Conservation (phyloP, 2,797 vertebrate genomes). For the Megaceryle alcyon region DNA sequence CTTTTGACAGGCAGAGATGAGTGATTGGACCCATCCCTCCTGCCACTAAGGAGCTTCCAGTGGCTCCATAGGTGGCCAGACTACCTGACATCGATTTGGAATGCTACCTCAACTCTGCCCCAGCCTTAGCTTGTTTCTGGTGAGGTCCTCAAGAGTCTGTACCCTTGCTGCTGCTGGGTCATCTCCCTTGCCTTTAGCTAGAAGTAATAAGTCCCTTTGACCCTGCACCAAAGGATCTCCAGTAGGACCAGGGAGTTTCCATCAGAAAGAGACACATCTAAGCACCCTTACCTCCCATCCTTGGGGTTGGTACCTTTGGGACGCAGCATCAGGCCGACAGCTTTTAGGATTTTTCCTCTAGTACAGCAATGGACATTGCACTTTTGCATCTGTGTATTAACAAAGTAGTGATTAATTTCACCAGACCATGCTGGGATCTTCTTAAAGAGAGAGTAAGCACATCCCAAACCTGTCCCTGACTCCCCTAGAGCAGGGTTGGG, state of each 20-base stretch:
- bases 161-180: neutral
- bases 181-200: neutral
- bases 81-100: fast-evolving
- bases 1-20: constrained; percentile 58
- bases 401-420: constrained; percentile 66
- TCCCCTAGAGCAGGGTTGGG: neutral
- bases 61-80: fast-evolving
- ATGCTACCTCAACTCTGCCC: neutral
- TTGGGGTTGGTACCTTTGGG: neutral
- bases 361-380: constrained; percentile 44
- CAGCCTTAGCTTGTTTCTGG: neutral
- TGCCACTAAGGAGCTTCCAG: neutral
- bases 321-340: neutral
- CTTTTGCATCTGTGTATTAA: constrained; percentile 58
- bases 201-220: neutral
- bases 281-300: neutral
- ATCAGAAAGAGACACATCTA: neutral
- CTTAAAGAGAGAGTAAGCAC: neutral
- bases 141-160: neutral
- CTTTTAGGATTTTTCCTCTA: neutral
- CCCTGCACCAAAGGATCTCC: neutral
- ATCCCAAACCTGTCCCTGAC: neutral
- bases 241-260: neutral
- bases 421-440: neutral
- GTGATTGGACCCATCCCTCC: neutral